phyloP scores from a whole-genome alignment of 2,113 vertebrate species.

The Syngnathus floridae region DNA sequence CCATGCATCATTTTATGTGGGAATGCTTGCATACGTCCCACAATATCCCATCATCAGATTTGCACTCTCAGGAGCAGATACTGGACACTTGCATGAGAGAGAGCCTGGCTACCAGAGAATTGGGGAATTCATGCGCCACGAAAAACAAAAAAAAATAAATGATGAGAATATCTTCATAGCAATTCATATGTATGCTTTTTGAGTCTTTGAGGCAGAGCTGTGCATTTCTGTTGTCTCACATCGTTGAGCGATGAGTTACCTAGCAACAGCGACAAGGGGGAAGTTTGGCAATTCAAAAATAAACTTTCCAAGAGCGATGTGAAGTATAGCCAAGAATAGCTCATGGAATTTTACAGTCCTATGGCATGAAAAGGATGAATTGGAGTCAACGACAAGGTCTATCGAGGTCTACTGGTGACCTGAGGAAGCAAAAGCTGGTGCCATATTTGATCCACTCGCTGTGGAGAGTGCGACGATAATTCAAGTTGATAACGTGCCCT shows the following conservation, averaged over 20 bases:
- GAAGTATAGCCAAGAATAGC: conserved; percentile 31
- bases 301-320: conserved; percentile 58
- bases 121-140: too few relatives aligned
- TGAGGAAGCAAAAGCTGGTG: background rate
- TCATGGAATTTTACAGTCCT: conserved; percentile 3
- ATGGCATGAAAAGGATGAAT: background rate
- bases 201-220: conserved; percentile 19
- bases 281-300: conserved; percentile 71
- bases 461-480: conserved; percentile 29
- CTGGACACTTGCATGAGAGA: conserved; percentile 2
- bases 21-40: background rate
- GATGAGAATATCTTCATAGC: background rate
- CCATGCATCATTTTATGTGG: conserved; percentile 15
- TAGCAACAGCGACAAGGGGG: conserved; percentile 66
- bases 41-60: background rate
- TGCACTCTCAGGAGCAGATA: conserved; percentile 30
- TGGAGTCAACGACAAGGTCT: too few relatives aligned
- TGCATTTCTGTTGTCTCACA: conserved; percentile 48
- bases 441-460: conserved; percentile 1
- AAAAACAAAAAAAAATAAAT: too few relatives aligned
- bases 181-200: background rate
- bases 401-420: background rate
- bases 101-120: too few relatives aligned
- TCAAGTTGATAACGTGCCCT: background rate
- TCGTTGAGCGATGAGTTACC: conserved; percentile 59